A percentile compares a stretch with the other conserved stretches of the same genome.
phyloP scores from a whole-genome alignment of 2,797 vertebrate species.

The Anableps anableps region DNA sequence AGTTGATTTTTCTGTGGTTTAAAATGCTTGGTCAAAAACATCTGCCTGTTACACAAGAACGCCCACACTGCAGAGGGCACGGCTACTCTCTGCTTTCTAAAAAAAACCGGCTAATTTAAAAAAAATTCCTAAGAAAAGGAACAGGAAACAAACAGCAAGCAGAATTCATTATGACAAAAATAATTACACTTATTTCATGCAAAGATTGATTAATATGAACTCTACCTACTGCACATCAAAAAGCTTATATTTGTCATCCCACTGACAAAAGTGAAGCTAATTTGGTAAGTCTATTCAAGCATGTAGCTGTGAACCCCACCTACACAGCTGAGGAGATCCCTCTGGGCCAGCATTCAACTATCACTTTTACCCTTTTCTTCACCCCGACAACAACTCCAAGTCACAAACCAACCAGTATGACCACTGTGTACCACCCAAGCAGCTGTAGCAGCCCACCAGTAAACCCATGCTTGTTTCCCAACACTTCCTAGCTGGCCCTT shows the following conservation, averaged over 20 bases:
- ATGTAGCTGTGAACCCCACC: conserved; percentile 37
- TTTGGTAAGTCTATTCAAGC: conserved; percentile 27
- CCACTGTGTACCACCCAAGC: neutral
- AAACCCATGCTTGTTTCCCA: conserved; percentile 34
- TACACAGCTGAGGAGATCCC: conserved; percentile 45
- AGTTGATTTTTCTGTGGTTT: conserved; percentile 37
- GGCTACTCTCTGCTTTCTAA: conserved; percentile 49
- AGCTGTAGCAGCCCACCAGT: conserved; percentile 33
- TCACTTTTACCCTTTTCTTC: conserved; percentile 24
- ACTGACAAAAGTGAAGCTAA: neutral
- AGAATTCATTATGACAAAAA: conserved; percentile 4
- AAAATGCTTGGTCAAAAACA: conserved; percentile 64
- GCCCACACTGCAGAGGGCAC: conserved; percentile 58
- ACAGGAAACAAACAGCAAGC: conserved; percentile 7
- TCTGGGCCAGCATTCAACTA: conserved; percentile 21
- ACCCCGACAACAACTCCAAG: conserved; percentile 35
- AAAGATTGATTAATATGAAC: neutral
- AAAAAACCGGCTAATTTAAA: conserved; percentile 47
- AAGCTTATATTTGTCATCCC: neutral
- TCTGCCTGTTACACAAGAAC: conserved; percentile 68
- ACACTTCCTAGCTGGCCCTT: conserved; percentile 32
- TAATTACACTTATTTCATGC: neutral
- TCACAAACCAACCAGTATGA: conserved; percentile 30
- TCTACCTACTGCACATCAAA: neutral
- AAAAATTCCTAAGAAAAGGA: conserved; percentile 29